Evolutionary conservation across 2,797 vertebrate genomes (phyloP).

Genomic region (Adrianichthys oophorus): DNA sequence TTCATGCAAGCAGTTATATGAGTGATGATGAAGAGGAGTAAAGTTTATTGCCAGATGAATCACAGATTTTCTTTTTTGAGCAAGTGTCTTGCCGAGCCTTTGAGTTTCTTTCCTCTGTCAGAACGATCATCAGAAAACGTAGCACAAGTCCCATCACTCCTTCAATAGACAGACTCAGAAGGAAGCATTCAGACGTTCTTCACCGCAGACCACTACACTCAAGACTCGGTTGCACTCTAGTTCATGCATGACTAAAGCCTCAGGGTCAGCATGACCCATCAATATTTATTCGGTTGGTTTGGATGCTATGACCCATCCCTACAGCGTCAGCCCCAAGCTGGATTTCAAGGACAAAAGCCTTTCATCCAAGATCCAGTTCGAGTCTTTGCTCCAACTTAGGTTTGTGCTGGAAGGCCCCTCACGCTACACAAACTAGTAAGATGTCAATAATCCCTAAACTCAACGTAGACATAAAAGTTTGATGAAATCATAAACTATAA

Average conservation of each 20-base stretch:
- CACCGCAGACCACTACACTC: constrained; percentile 51
- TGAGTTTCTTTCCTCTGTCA: constrained; percentile 34
- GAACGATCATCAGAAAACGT: constrained; percentile 41
- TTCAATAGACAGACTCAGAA: constrained; percentile 68
- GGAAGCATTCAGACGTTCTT: constrained; percentile 45
- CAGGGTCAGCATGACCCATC: constrained; percentile 50
- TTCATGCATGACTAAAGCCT: constrained; percentile 31
- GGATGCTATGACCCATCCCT: constrained; percentile 40
- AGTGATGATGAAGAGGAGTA: constrained; percentile 42
- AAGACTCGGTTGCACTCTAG: constrained; percentile 43
- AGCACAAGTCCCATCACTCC: constrained; percentile 42
- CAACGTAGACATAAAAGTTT: no score
- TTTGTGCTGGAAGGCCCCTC: constrained; percentile 20
- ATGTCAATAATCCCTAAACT: no score
- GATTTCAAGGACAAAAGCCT: constrained; percentile 28
- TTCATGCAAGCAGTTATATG: constrained; percentile 25
- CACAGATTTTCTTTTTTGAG: constrained; percentile 16
- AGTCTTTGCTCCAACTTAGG: constrained; percentile 14
- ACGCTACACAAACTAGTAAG: constrained; percentile 6
- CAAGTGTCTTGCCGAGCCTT: constrained; percentile 25
- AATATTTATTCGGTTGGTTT: constrained; percentile 59
- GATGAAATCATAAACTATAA: no score
- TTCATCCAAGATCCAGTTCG: constrained; percentile 10
- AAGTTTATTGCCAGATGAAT: constrained; percentile 50
- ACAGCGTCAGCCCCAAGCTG: constrained; percentile 38